Evolutionary conservation across 2,888 invertebrate species (phyloP).

Genomic region (Sminthurides aquaticus): DNA sequence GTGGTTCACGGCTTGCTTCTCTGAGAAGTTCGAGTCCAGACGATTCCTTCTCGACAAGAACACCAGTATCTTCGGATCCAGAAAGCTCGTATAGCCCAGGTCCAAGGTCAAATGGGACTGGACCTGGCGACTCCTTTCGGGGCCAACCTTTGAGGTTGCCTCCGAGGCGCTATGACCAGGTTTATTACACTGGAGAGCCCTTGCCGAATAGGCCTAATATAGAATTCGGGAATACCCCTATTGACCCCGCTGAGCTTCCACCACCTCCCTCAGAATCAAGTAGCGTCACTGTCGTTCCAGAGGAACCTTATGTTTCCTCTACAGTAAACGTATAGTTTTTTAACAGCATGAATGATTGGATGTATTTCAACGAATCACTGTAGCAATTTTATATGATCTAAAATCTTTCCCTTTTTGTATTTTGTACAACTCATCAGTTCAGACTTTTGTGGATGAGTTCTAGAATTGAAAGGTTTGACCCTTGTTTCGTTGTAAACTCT

Average conservation of each 20-base stretch:
- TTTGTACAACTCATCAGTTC: too few species aligned
- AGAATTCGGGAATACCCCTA: conserved; percentile 52
- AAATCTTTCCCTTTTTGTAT: too few species aligned
- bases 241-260: conserved; percentile 28
- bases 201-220: conserved; percentile 63
- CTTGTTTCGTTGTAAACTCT: too few species aligned
- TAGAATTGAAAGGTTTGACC: too few species aligned
- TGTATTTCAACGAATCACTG: too few species aligned
- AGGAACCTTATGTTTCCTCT: conserved; percentile 20
- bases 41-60: conserved; percentile 14
- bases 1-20: background rate
- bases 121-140: background rate
- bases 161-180: conserved; percentile 61
- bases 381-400: too few species aligned
- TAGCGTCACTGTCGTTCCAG: background rate
- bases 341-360: too few species aligned
- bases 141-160: background rate
- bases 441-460: too few species aligned
- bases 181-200: conserved; percentile 78
- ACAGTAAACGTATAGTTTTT: conserved; percentile 18
- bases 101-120: background rate
- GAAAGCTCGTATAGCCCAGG: conserved; percentile 3
- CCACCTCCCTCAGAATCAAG: conserved; percentile 10
- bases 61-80: conserved; percentile 13
- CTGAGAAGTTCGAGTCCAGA: background rate